Conservation (phyloP, 2,113 vertebrate genomes). For the Amblyornis subalaris region DNA sequence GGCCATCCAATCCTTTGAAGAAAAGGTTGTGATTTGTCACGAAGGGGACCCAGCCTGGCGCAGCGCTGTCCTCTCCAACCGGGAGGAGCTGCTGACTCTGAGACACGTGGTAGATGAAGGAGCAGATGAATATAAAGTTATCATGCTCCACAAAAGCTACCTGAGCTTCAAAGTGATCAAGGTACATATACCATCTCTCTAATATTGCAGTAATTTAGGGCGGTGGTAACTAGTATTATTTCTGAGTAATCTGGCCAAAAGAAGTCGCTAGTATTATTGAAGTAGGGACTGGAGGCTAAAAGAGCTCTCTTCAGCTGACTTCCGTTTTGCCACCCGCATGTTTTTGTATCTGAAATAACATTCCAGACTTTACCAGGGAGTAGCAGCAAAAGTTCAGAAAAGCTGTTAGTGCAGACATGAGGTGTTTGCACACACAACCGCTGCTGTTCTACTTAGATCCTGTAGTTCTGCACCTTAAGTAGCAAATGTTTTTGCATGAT, state of each 20-base stretch:
- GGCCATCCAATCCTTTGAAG: conserved; percentile 88
- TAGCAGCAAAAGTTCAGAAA: neutral
- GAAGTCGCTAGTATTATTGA: neutral
- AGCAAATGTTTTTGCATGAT: neutral
- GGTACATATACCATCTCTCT: conserved; percentile 60
- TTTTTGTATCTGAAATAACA: neutral
- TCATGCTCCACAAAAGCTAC: conserved; percentile 95
- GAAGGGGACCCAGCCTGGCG: conserved; percentile 96
- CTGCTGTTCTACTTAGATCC: rapidly evolving
- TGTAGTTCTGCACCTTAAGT: neutral
- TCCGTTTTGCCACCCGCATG: neutral
- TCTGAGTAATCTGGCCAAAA: neutral
- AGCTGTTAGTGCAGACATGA: neutral
- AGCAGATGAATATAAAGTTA: conserved; percentile 93
- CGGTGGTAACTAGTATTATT: neutral
- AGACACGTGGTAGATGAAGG: conserved; percentile 95
- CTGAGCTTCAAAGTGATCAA: conserved; percentile 98
- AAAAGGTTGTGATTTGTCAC: conserved; percentile 92
- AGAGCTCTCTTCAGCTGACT: neutral
- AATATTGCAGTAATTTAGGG: neutral
- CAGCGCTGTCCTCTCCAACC: conserved; percentile 87
- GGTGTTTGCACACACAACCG: neutral
- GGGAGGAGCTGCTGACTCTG: conserved; percentile 89
- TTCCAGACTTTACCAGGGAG: neutral
- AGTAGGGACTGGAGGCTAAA: neutral